Evolutionary conservation across 2,113 vertebrate species (phyloP).

Genomic region (Antigone vipio): DNA sequence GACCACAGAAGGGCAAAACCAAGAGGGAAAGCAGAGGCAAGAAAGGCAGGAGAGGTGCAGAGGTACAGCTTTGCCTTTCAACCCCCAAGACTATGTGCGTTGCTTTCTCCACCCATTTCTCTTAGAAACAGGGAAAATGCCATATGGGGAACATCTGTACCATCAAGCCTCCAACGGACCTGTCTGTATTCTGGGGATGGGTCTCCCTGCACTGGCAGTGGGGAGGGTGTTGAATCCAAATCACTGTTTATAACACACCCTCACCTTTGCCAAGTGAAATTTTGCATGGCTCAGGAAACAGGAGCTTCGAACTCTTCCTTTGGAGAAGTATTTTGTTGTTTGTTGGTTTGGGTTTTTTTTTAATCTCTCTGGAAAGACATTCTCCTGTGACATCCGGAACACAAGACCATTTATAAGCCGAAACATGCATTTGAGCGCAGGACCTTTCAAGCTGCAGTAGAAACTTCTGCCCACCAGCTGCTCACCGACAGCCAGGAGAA

Average conservation of each 20-base stretch:
- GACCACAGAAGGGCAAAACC: neutral
- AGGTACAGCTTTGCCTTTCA: neutral
- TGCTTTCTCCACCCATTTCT: neutral
- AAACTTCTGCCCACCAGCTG: neutral
- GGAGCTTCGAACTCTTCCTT: neutral
- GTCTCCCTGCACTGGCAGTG: neutral
- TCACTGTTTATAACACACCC: neutral
- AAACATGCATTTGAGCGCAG: neutral
- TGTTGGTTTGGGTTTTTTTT: neutral
- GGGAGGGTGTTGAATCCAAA: neutral
- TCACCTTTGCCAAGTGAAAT: neutral
- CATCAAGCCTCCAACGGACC: neutral
- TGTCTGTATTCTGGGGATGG: neutral
- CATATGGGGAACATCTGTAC: no score
- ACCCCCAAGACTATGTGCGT: accelerated
- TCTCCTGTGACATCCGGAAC: neutral
- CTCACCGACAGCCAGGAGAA: neutral
- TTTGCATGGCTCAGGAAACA: neutral
- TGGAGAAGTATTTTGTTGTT: neutral
- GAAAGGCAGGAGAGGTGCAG: neutral
- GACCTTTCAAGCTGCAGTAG: neutral
- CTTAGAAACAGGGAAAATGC: neutral
- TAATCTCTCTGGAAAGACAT: neutral
- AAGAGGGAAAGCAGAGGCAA: neutral
- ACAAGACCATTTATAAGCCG: neutral